These are phyloP conservation scores for Blera fallax DNA, from an alignment of 2,888 invertebrate genomes.

Conservation along the genomic window DNA sequence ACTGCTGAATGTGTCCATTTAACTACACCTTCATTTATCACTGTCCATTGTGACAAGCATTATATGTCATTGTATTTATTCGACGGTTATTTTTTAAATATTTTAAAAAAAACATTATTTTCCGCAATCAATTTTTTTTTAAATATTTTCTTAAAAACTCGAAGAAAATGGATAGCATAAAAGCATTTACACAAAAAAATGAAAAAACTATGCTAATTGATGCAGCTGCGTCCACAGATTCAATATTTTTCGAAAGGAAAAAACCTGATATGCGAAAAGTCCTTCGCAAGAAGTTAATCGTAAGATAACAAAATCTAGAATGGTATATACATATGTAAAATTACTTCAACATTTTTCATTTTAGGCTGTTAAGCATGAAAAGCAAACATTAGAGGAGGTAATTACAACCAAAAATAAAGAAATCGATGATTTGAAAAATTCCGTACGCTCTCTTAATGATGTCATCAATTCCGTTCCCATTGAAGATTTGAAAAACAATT, in stretches of 20 bases:
- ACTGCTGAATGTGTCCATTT: too few relatives aligned
- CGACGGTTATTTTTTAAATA: constrained; percentile 6
- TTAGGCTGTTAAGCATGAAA: constrained; percentile 75
- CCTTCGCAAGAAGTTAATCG: constrained; percentile 76
- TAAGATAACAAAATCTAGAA: not conserved
- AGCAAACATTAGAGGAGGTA: constrained; percentile 75
- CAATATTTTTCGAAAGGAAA: constrained; percentile 69
- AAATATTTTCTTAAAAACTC: not conserved
- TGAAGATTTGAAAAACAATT: constrained; percentile 78
- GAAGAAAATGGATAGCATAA: constrained; percentile 37
- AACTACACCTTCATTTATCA: not conserved
- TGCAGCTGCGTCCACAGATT: constrained; percentile 1
- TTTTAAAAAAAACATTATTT: not conserved
- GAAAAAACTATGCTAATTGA: constrained; percentile 32
- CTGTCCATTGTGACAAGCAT: not conserved
- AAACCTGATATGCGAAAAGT: constrained; percentile 71
- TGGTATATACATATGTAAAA: not conserved
- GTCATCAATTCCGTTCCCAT: constrained; percentile 78
- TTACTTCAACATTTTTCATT: not conserved
- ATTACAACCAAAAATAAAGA: constrained; percentile 78
- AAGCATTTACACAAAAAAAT: not conserved
- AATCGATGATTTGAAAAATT: constrained; percentile 77
- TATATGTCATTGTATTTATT: not conserved
- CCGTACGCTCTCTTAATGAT: constrained; percentile 78
- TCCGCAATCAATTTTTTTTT: not conserved